These are phyloP conservation scores for Dusona sp. DNA, from an alignment of 2,888 invertebrate species.

Conservation along the genomic window DNA sequence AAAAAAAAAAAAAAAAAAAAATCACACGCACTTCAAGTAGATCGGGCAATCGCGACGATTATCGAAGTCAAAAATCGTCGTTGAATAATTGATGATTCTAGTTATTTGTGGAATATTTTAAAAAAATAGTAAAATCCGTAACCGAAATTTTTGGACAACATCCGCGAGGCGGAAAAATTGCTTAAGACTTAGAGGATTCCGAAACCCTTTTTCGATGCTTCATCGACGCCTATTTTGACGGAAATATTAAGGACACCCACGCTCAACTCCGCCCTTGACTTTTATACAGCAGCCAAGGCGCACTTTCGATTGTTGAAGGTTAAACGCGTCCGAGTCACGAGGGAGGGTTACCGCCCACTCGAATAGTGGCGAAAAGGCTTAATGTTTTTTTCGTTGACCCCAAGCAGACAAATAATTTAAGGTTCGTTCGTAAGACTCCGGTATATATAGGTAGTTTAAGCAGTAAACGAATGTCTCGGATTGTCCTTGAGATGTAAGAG, in stretches of 20 bases:
- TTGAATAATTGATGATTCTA: not conserved
- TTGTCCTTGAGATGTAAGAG: slow-evolving; percentile 7
- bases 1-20: not conserved
- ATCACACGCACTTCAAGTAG: too few relatives aligned
- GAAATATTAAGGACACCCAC: not conserved
- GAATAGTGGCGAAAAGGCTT: not conserved
- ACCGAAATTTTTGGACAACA: not conserved
- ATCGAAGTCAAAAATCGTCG: not conserved
- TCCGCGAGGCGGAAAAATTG: not conserved
- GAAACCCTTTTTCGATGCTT: not conserved
- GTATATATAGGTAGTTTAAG: not conserved
- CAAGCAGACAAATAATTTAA: not conserved
- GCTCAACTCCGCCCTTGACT: not conserved
- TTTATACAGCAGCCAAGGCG: slow-evolving; percentile 3
- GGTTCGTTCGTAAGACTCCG: not conserved
- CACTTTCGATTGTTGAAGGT: slow-evolving; percentile 14
- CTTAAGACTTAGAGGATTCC: not conserved
- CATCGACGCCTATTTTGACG: not conserved
- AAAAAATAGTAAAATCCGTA: not conserved
- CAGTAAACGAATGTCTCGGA: not conserved
- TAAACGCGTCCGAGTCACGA: not conserved
- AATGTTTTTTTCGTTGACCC: not conserved
- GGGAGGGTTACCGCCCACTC: not conserved
- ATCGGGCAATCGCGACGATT: not conserved
- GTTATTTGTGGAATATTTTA: not conserved